Conservation (phyloP, 2,113 vertebrate species). For the Catharus bicknelli region DNA sequence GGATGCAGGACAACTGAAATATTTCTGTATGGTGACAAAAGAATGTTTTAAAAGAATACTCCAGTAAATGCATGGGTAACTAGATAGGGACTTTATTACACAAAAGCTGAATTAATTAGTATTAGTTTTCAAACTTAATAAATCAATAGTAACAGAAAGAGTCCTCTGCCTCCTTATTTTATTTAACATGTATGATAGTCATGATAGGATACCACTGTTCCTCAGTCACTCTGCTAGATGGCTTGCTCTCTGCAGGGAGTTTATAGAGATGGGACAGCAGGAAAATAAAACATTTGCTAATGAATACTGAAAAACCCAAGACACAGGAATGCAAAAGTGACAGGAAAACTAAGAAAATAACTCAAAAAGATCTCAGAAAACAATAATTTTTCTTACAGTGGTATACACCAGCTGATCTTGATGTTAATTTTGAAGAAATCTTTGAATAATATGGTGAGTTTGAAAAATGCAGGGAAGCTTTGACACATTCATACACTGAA, state of each 20-base stretch:
- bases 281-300: neutral
- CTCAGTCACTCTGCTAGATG: neutral
- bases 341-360: neutral
- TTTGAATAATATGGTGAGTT: neutral
- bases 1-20: neutral
- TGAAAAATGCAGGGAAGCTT: neutral
- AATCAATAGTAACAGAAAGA: neutral
- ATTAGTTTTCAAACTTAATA: neutral
- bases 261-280: neutral
- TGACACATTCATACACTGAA: neutral
- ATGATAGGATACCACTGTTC: neutral
- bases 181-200: neutral
- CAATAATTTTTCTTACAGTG: accelerated
- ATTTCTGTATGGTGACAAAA: neutral
- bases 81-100: neutral
- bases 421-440: neutral
- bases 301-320: neutral
- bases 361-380: neutral
- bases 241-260: neutral
- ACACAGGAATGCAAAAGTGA: neutral
- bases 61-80: neutral
- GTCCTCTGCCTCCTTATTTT: neutral
- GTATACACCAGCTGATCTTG: neutral
- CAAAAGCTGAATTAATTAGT: neutral
- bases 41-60: neutral